Evolutionary conservation across 2,113 vertebrate species (phyloP).

Genomic region (Otocyon megalotis): DNA sequence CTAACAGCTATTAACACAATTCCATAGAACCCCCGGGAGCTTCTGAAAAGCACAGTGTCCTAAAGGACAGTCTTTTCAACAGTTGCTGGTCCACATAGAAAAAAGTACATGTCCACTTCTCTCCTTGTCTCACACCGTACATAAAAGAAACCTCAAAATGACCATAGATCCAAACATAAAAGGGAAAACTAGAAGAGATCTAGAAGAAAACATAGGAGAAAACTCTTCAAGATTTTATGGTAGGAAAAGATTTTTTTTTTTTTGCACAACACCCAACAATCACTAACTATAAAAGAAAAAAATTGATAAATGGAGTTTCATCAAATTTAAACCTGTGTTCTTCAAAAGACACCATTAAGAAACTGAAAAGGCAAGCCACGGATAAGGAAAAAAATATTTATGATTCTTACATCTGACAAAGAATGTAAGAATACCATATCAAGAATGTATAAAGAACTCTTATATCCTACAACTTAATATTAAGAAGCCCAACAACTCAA

Average conservation of each 20-base stretch:
- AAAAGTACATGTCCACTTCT: background rate
- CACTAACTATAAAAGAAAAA: background rate
- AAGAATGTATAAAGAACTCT: background rate
- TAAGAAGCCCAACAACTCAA: background rate
- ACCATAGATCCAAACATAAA: background rate
- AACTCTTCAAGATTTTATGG: background rate
- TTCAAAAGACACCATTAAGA: background rate
- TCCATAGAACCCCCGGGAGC: background rate
- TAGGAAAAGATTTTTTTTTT: background rate
- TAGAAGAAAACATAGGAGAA: background rate
- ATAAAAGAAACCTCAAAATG: background rate
- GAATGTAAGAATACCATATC: background rate
- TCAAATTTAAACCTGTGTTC: background rate
- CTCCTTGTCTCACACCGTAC: background rate
- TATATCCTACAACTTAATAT: background rate
- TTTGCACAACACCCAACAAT: background rate
- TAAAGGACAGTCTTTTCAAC: background rate
- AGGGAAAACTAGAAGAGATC: background rate
- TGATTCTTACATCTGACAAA: background rate
- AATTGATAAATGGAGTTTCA: background rate
- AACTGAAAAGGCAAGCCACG: background rate
- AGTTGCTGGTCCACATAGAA: background rate
- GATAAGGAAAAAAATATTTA: background rate
- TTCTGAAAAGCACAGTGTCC: background rate
- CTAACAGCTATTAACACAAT: background rate